These are phyloP conservation scores for Lagocephalus sceleratus DNA, from an alignment of 2,797 vertebrate genomes.

Conservation along the genomic window DNA sequence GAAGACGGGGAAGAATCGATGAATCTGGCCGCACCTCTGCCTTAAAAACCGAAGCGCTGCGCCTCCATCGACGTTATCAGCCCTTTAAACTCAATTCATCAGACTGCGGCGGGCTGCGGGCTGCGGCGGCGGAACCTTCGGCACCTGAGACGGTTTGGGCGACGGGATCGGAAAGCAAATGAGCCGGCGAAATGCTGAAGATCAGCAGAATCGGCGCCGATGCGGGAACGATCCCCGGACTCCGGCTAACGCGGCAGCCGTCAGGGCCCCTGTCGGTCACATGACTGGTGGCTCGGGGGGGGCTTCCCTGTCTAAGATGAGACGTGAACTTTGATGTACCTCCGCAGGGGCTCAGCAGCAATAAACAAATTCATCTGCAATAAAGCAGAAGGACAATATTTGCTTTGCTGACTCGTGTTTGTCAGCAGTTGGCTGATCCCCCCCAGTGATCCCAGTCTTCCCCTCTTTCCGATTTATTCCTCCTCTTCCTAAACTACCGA, in stretches of 20 bases:
- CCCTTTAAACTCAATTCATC: no score
- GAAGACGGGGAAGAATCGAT: no score
- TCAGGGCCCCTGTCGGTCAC: slow-evolving; percentile 57
- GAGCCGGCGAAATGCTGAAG: slow-evolving; percentile 49
- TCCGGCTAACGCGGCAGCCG: slow-evolving; percentile 42
- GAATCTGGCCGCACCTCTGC: no score
- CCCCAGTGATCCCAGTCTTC: slow-evolving; percentile 24
- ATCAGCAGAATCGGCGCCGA: slow-evolving; percentile 41
- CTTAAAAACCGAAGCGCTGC: no score
- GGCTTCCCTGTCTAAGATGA: slow-evolving; percentile 40
- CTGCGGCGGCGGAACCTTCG: no score
- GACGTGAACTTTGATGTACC: slow-evolving; percentile 54
- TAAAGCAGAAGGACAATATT: slow-evolving; percentile 60
- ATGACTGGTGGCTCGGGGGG: slow-evolving; percentile 49
- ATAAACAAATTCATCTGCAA: slow-evolving; percentile 56
- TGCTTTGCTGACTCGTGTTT: slow-evolving; percentile 56
- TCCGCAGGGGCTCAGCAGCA: slow-evolving; percentile 53
- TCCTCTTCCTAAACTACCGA: slow-evolving; percentile 50
- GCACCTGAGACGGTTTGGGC: no score
- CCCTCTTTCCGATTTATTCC: slow-evolving; percentile 13
- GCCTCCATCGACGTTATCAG: no score
- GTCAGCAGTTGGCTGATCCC: slow-evolving; percentile 59
- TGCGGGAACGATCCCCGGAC: slow-evolving; percentile 38
- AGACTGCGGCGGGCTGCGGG: no score
- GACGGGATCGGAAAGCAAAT: slow-evolving; percentile 47